Base-by-base conservation (phyloP, 2,113 vertebrate species). In the Pterocles burchelli region DNA sequence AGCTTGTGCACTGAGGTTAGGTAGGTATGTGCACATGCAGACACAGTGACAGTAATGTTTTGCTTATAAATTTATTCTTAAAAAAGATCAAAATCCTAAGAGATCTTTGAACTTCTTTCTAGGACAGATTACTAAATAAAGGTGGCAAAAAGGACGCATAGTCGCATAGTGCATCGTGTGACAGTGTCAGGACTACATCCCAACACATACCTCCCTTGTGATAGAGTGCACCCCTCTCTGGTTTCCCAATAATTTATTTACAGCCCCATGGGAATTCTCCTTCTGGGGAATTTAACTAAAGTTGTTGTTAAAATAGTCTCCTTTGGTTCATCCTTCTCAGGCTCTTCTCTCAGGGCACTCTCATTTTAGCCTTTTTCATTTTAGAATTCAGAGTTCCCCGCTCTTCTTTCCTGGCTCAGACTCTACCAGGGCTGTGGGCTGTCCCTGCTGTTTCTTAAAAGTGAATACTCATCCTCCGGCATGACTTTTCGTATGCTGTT, bases 101-200 rank as follows among this genome's bases (percentile, higher is more conserved):
- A 73, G 31, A 25, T 62, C 48, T 77, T 84, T 61, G 7, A 57
- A 55, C 38, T 48, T 78, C 19, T 88, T 88, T 91, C 49, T 76
- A 38, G 28, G 12, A 65, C 18, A 79, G 55, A 75, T 61, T 18
- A 51, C 65, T 52, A 68, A 81, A 68, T 68, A 33, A 48, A 19
- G 22, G 38, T 62, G n/a, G 49, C 8, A 9, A 79, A 85, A 55
- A 66, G 54, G 82, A 73, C 0, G 0, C 3, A 0, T 8, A 16
- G 38, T 58, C 91, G 61, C 19, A 34, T 22, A 49, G 43, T 49
- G 41, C 61, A 19, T 85, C 72, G 68, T 38, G 74, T 54, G 72
- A 38, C 61, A n/a, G 5, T 49, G 41, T 85, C 58, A 61, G 41
- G 66, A 65, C 34, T 7, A 10, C 66, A 36, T 71, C 51, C 62